phyloP scores from a whole-genome alignment of 1,140 invertebrate genomes.

The Homalodisca vitripennis region DNA sequence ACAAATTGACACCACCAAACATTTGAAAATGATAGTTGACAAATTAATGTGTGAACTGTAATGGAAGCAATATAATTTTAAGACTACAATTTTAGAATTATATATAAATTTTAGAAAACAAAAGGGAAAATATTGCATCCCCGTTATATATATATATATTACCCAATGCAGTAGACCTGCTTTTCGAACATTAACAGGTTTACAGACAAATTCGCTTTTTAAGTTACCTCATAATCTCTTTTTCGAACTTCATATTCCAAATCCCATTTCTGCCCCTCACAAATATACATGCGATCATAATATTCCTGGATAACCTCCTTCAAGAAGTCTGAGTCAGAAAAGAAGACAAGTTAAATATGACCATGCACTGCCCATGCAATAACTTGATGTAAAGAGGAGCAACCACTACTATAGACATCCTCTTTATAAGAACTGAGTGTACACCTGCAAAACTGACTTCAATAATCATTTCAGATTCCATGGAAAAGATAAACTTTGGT shows the following conservation, averaged over 20 bases:
- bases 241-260: slow-evolving; percentile 98
- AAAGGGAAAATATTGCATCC: neutral
- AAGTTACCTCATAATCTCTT: slow-evolving; percentile 92
- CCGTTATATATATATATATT: neutral
- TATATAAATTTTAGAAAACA: too few relatives aligned
- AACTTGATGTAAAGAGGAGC: too few relatives aligned
- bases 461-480: too few relatives aligned
- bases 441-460: too few relatives aligned
- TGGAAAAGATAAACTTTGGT: too few relatives aligned
- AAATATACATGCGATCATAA: slow-evolving; percentile 91
- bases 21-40: too few relatives aligned
- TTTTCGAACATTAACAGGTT: neutral
- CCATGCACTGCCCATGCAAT: neutral
- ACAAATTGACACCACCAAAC: too few relatives aligned
- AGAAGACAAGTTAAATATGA: slow-evolving; percentile 10
- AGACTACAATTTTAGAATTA: too few relatives aligned
- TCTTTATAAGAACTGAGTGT: too few relatives aligned
- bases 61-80: too few relatives aligned
- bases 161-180: slow-evolving; percentile 3
- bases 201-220: neutral
- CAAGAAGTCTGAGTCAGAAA: slow-evolving; percentile 46
- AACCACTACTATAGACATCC: slow-evolving; percentile 40
- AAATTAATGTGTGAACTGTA: too few relatives aligned
- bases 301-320: slow-evolving; percentile 92
- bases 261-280: slow-evolving; percentile 99